These are phyloP conservation scores for Telmatochromis sp. DNA, from an alignment of 2,113 vertebrate species.

Conservation along the genomic window DNA sequence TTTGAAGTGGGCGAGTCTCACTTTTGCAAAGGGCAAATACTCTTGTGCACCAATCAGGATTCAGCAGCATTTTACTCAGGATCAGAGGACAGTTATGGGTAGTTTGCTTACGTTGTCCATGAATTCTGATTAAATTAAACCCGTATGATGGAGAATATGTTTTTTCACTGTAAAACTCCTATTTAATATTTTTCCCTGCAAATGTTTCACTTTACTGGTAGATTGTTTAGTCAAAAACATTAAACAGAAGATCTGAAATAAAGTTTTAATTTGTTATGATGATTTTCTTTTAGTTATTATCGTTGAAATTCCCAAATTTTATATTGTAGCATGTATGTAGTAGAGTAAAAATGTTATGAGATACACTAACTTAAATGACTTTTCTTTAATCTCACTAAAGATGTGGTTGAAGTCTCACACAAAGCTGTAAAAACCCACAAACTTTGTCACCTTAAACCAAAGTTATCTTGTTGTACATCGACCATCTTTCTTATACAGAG, in stretches of 20 bases:
- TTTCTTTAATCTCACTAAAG: accelerated
- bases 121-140: not conserved
- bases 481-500: not conserved
- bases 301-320: accelerated
- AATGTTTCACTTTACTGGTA: not conserved
- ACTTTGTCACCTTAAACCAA: not conserved
- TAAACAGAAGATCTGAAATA: not conserved
- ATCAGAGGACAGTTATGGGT: not conserved
- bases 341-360: not conserved
- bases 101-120: not conserved
- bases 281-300: not conserved
- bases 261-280: not conserved
- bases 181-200: not conserved
- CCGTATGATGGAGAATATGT: not conserved
- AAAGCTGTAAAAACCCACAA: not conserved
- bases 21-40: not conserved
- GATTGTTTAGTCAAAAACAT: not conserved
- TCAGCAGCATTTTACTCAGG: not conserved
- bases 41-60: not conserved
- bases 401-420: not conserved
- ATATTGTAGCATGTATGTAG: not conserved
- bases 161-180: not conserved
- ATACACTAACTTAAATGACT: not conserved
- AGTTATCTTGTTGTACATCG: not conserved
- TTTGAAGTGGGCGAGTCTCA: not conserved